Conservation (phyloP, 1,140 invertebrate species). For the Diploscapter pachys region DNA sequence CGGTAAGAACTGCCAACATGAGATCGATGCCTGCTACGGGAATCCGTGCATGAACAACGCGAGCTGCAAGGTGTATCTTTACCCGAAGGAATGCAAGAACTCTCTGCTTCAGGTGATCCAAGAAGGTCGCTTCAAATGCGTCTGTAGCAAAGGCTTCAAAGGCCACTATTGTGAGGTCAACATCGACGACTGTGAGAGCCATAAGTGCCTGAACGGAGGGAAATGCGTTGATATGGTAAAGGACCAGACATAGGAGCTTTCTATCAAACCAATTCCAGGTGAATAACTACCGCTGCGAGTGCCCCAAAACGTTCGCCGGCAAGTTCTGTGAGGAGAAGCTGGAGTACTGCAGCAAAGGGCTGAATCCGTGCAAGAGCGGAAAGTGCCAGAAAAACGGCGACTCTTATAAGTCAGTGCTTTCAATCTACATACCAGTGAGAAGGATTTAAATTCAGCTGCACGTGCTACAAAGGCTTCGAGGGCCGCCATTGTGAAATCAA, state of each 20-base stretch:
- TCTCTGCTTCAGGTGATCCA: constrained; percentile 30
- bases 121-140: constrained; percentile 50
- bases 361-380: constrained; percentile 82
- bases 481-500: constrained; percentile 89
- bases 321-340: constrained; percentile 91
- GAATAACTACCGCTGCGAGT: constrained; percentile 70
- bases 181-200: constrained; percentile 68
- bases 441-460: constrained; percentile 65
- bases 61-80: constrained; percentile 35
- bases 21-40: constrained; percentile 83
- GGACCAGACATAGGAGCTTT: too few species aligned
- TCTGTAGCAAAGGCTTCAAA: constrained; percentile 68
- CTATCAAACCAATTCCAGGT: constrained; percentile 32
- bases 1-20: constrained; percentile 86
- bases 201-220: constrained; percentile 62
- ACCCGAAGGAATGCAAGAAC: neutral
- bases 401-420: too few species aligned
- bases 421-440: too few species aligned
- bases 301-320: constrained; percentile 82
- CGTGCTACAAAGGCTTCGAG: constrained; percentile 80
- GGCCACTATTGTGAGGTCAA: constrained; percentile 79
- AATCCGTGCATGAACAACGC: constrained; percentile 67
- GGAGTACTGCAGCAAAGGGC: constrained; percentile 79
- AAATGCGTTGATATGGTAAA: constrained; percentile 59
- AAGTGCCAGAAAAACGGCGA: constrained; percentile 67